These are phyloP conservation scores for Nemapogon koenigi DNA, from an alignment of 2,888 invertebrate species.

Conservation along the genomic window DNA sequence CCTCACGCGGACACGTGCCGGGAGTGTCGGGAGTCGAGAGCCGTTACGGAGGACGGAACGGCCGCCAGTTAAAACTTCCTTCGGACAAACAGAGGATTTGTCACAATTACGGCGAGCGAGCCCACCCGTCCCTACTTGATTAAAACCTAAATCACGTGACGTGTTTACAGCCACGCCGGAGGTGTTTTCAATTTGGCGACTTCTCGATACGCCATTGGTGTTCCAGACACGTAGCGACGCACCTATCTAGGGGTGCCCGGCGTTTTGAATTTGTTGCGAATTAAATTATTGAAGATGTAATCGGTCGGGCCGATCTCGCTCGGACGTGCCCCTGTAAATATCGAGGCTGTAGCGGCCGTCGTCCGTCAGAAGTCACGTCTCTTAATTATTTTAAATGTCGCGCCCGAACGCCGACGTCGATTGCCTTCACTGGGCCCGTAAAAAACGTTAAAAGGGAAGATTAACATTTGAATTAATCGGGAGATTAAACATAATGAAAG, in stretches of 20 bases:
- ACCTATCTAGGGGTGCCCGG: slow-evolving; percentile 54
- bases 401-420: slow-evolving; percentile 37
- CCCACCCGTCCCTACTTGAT: slow-evolving; percentile 62
- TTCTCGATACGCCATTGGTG: slow-evolving; percentile 53
- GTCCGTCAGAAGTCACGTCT: slow-evolving; percentile 38
- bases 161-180: slow-evolving; percentile 63
- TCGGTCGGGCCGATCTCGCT: slow-evolving; percentile 38
- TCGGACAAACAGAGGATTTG: slow-evolving; percentile 66
- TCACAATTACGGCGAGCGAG: slow-evolving; percentile 58
- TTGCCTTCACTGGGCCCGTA: slow-evolving; percentile 31
- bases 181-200: slow-evolving; percentile 65
- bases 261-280: slow-evolving; percentile 62
- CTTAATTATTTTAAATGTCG: slow-evolving; percentile 54
- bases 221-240: slow-evolving; percentile 56
- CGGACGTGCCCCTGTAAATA: slow-evolving; percentile 18
- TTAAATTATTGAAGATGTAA: slow-evolving; percentile 62
- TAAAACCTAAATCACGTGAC: slow-evolving; percentile 67
- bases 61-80: slow-evolving; percentile 59
- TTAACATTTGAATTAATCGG: slow-evolving; percentile 66
- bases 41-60: slow-evolving; percentile 49
- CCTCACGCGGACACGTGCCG: slow-evolving; percentile 52
- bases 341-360: slow-evolving; percentile 20
- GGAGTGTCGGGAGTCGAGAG: slow-evolving; percentile 22
- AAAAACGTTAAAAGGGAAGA: slow-evolving; percentile 54
- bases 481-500: slow-evolving; percentile 66